Evolutionary conservation across 2,113 vertebrate genomes (phyloP).

Genomic region (Casuarius casuarius): DNA sequence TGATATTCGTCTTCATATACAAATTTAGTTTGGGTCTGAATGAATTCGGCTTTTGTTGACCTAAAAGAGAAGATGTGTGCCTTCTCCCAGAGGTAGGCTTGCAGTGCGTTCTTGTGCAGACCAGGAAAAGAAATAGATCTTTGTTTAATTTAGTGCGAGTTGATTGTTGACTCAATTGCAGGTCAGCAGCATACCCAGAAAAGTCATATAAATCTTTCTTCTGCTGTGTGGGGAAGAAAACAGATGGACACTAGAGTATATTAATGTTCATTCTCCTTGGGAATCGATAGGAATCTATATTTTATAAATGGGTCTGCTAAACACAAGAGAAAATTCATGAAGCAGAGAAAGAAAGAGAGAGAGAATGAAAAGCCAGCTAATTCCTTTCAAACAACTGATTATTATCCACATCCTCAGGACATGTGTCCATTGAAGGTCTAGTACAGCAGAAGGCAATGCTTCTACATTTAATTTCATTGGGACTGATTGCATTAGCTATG

Average conservation of each 20-base stretch:
- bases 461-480: background rate
- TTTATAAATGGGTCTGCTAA: constrained; percentile 64
- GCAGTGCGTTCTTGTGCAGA: background rate
- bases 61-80: background rate
- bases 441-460: background rate
- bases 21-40: background rate
- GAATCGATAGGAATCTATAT: constrained; percentile 71
- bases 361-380: constrained; percentile 36
- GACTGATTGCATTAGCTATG: constrained; percentile 17
- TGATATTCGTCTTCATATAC: background rate
- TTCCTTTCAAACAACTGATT: constrained; percentile 16
- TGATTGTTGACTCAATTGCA: constrained; percentile 19
- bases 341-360: background rate
- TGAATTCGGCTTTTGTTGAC: background rate
- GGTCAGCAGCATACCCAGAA: constrained; percentile 34
- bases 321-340: constrained; percentile 53
- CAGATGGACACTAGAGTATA: constrained; percentile 37
- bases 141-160: constrained; percentile 55
- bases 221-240: background rate
- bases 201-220: constrained; percentile 17
- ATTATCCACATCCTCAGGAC: constrained; percentile 19
- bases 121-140: background rate
- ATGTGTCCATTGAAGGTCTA: background rate
- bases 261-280: constrained; percentile 46
- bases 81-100: background rate